phyloP scores from a whole-genome alignment of 1,140 invertebrate genomes.

The Mycetomoellerius zeteki region DNA sequence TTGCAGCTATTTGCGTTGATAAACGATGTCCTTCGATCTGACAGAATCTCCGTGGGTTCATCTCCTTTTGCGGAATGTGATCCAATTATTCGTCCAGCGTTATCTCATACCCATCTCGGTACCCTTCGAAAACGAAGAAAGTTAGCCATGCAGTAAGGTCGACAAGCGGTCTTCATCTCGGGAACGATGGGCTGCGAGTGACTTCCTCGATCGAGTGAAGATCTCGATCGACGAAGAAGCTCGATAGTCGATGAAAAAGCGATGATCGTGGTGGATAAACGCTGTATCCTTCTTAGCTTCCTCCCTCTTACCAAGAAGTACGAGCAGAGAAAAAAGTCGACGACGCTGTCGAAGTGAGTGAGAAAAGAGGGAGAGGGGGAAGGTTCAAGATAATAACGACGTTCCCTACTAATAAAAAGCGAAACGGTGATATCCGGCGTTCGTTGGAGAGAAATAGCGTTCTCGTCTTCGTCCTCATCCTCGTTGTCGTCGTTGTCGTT shows the following conservation, averaged over 20 bases:
- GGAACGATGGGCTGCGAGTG: slow-evolving; percentile 19
- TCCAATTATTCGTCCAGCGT: slow-evolving; percentile 58
- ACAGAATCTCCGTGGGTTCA: slow-evolving; percentile 42
- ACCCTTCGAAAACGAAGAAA: slow-evolving; percentile 34
- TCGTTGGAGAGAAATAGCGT: slow-evolving; percentile 15
- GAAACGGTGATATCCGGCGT: slow-evolving; percentile 21
- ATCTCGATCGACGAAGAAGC: slow-evolving; percentile 42
- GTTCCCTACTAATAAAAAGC: slow-evolving; percentile 60
- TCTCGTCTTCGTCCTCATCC: slow-evolving; percentile 1
- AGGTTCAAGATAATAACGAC: slow-evolving; percentile 57
- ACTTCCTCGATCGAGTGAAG: slow-evolving; percentile 27
- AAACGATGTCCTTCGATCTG: slow-evolving; percentile 57
- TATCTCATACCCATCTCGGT: slow-evolving; percentile 48
- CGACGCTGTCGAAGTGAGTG: slow-evolving; percentile 25
- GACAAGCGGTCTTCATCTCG: slow-evolving; percentile 49
- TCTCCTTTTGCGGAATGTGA: slow-evolving; percentile 51
- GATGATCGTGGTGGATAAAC: slow-evolving; percentile 38
- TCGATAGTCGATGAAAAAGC: slow-evolving; percentile 29
- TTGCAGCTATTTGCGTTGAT: slow-evolving; percentile 57
- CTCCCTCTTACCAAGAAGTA: slow-evolving; percentile 14
- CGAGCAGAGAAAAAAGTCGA: slow-evolving; percentile 38
- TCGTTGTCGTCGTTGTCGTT: slow-evolving; percentile 16
- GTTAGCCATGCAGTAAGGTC: slow-evolving; percentile 52
- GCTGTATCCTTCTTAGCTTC: slow-evolving; percentile 6
- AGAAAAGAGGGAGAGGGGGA: background rate